Evolutionary conservation across 1,140 invertebrate species (phyloP), one percentile per base, ranked within the genome.

Genomic region (Lordiphosa collinella): DNA sequence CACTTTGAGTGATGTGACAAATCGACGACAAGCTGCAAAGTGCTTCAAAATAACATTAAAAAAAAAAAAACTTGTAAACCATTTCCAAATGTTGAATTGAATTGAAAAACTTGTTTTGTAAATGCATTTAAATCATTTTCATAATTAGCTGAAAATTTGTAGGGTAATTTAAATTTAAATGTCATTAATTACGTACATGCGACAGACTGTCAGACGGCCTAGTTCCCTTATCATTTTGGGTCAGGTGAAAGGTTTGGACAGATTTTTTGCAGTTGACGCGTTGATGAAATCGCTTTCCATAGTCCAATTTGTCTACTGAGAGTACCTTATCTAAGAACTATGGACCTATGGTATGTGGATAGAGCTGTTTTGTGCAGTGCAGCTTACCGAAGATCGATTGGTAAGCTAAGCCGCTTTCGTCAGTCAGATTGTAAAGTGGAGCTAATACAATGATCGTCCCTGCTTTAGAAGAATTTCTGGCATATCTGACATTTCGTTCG

Each of bases 1-100:
- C 56, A 41, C 36, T 54, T 62, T 84, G 78, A 84, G 73, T 70
- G 78, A 85, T 84, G 78, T 84, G 78, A 55, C 78, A 73, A 84
- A 84, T 84, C 51, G 72, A 12, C 49, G 43, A 75, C 65, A 75
- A 61, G 61, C 57, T 61, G 52, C 35, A 68, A 62, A 78, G 79
- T 84, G 75, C 56, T 61, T 58, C 48, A 25, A 52, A 38, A 29
- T 8, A 44, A 31, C 41, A 44, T 44, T 44, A 13, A 29, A 44
- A 44, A 43, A n/a, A n/a, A n/a, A 44, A 8, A 12, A 44, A 43
- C 50, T 56, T 62, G 11, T 29, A 37, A 5, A 43, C 14, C 14
- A 12, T 34, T 12, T 7, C 4, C 25, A 11, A 51, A 3, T 36
- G 40, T n/a, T 55, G 63, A 76, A 82, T 67, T 43, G 58, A 13